Evolutionary conservation across 1,140 invertebrate species (phyloP).

Genomic region (Diachasma alloeum): DNA sequence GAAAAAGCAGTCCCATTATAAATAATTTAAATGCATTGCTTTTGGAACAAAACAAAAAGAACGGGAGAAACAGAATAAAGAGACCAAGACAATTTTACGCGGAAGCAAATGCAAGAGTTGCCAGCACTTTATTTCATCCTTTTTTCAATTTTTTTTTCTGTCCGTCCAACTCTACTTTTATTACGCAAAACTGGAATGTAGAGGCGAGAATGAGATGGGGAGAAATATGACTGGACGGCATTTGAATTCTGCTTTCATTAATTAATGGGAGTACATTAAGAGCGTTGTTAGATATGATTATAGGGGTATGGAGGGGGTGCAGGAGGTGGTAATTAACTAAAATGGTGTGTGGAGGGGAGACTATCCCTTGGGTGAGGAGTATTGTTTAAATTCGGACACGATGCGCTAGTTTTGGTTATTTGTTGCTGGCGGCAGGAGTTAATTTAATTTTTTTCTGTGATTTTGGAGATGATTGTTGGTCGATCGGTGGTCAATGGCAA

Average conservation of each 20-base stretch:
- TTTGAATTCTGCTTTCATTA: background rate
- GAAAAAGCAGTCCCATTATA: slow-evolving; percentile 50
- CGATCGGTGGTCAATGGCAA: too few species aligned
- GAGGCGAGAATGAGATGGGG: background rate
- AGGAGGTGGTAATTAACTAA: too few species aligned
- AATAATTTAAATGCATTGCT: slow-evolving; percentile 57
- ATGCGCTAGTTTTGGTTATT: too few species aligned
- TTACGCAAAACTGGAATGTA: background rate
- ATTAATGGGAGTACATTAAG: background rate
- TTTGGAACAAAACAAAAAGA: slow-evolving; percentile 37
- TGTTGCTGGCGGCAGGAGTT: too few species aligned
- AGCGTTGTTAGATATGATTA: background rate
- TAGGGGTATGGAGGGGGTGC: too few species aligned
- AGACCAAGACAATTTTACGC: background rate
- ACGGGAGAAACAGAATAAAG: background rate
- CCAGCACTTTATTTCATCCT: background rate
- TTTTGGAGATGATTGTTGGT: too few species aligned
- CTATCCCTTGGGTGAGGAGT: too few species aligned
- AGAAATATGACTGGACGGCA: background rate
- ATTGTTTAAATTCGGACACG: too few species aligned
- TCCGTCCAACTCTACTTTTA: background rate
- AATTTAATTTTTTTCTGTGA: too few species aligned
- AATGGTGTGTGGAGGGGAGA: too few species aligned
- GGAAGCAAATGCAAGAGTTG: background rate
- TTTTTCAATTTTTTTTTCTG: background rate